Conservation (phyloP, 2,113 vertebrate species). For the Rhynchomys soricoides region DNA sequence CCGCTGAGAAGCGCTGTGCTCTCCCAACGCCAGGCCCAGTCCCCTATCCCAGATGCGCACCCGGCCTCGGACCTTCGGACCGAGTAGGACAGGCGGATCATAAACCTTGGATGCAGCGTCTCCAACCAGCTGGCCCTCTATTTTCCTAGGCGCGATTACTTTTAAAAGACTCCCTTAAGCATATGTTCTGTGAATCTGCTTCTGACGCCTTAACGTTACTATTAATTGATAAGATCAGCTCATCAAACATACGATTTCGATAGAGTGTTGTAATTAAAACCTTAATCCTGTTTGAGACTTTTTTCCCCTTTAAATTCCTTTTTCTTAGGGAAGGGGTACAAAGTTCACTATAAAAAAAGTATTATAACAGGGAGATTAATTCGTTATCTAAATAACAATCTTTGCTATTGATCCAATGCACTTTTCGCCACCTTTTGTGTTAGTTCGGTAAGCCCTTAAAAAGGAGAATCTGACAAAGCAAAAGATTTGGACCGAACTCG, state of each 20-base stretch:
- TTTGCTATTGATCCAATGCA: constrained; percentile 79
- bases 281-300: constrained; percentile 84
- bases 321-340: constrained; percentile 68
- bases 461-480: constrained; percentile 79
- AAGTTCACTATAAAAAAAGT: constrained; percentile 70
- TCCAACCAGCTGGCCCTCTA: background rate
- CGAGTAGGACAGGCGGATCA: background rate
- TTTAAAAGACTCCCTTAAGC: constrained; percentile 35
- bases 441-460: constrained; percentile 70
- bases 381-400: constrained; percentile 83
- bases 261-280: constrained; percentile 88
- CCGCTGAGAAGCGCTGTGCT: background rate
- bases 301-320: constrained; percentile 73
- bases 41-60: constrained; percentile 34
- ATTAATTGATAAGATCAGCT: constrained; percentile 87
- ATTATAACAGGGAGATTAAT: constrained; percentile 75
- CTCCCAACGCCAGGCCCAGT: background rate
- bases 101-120: background rate
- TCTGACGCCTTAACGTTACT: constrained; percentile 83
- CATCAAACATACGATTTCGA: constrained; percentile 85
- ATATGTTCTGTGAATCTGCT: constrained; percentile 76
- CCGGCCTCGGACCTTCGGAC: background rate
- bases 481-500: constrained; percentile 56
- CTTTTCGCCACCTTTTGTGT: constrained; percentile 82
- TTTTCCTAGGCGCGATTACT: constrained; percentile 24